Evolutionary conservation across 2,797 vertebrate species (phyloP), one percentile per base, ranked within the genome.

Genomic region (Cirrhinus mrigala): DNA sequence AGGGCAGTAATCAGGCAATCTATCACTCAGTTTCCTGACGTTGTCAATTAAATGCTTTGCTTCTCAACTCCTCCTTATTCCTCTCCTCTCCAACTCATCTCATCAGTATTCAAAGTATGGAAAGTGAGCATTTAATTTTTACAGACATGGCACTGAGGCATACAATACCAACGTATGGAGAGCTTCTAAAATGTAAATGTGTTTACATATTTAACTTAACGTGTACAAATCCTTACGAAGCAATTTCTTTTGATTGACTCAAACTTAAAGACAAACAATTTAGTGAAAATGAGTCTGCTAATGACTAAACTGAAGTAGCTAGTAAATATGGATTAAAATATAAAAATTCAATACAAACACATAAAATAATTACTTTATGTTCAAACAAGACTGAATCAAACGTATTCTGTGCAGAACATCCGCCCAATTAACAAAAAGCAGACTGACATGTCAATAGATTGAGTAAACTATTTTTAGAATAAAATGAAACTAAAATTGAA

Each of bases 1-100:
- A 95, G 92, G 91, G 94, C 92, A 90, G 94, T 97, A 96, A 96
- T 96, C 94, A 82, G 95, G 95, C 95, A 94, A 96, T 98, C 94
- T 91, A 96, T 96, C 95, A 95, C 94, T 92, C 88, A 89, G 90
- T 84, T 93, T 93, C 90, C 92, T 94, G 94, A 94, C 90, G 85
- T 92, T 94, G 93, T 95, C 95, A 95, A 94, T 94, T 95, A 94
- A 85, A 27, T 87, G 85, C 86, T 90, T 89, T 88, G 70, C 80
- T 92, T 89, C 29, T 40, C 18, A 75, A 64, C 74, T 70, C 16
- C 62, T 71, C 69, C 33, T 20, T 62, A 62, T 40, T 70, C 24
- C 29, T 85, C 56, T 29, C 6, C 46, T 18, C 56, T 73, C 20
- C 29, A 60, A 52, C 40, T 52, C 48, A n/a, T 44, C 62, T 29